Percentiles rank a stretch among this genome's conserved stretches.
phyloP scores from a whole-genome alignment of 2,113 vertebrate species.

The Otocyon megalotis region DNA sequence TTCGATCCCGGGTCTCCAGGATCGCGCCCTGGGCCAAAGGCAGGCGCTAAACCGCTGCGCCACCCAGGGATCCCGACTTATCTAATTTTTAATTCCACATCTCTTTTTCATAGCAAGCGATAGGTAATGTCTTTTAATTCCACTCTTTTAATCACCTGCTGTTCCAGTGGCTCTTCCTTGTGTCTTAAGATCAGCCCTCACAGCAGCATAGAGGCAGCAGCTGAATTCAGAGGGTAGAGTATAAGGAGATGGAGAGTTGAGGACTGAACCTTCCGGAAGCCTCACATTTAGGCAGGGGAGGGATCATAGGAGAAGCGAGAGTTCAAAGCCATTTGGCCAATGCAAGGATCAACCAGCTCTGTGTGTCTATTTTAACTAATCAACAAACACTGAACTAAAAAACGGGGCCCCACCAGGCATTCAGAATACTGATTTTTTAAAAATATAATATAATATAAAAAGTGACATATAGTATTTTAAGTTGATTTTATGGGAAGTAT shows the following conservation, averaged over 20 bases:
- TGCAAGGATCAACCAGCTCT: not conserved
- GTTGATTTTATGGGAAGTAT: not conserved
- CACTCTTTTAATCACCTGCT: not conserved
- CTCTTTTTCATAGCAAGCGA: not conserved
- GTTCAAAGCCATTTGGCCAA: not conserved
- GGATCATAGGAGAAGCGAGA: not conserved
- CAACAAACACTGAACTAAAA: constrained; percentile 20
- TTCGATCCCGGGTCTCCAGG: too few species aligned
- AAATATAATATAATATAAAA: not conserved
- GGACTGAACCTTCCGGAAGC: not conserved
- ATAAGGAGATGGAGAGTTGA: not conserved
- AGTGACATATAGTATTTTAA: not conserved
- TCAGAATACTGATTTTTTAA: not conserved
- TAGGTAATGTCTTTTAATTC: not conserved
- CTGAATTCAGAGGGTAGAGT: not conserved
- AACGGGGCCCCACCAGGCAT: not conserved
- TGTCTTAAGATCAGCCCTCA: not conserved
- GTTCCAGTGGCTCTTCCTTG: not conserved
- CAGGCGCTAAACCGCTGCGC: too few species aligned
- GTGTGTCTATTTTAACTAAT: constrained; percentile 26
- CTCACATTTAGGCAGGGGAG: not conserved
- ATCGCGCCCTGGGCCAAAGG: too few species aligned
- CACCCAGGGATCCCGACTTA: too few species aligned
- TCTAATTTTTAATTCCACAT: not conserved
- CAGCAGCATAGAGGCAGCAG: too few species aligned